Base-by-base conservation (phyloP, 2,888 invertebrate species). In the Calliopum simillimum region DNA sequence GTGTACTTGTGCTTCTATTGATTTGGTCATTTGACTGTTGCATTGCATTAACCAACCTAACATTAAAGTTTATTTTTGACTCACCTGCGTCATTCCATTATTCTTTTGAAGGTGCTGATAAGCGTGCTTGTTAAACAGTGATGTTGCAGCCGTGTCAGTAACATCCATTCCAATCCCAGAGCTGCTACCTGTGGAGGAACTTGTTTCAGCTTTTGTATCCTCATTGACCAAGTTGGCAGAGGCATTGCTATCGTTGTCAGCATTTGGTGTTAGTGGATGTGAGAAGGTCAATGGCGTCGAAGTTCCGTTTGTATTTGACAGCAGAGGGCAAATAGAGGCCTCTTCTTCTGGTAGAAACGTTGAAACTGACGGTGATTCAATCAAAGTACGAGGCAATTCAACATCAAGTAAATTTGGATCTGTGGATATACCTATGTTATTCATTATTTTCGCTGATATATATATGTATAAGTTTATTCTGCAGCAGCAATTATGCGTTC, bases 251-350 rank as follows among this genome's bases (percentile, higher is more conserved):
- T 88, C 87, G 58, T 82, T 87, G 74, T 88, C 88, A 78, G 87
- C 87, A 80, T 87, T 89, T 69, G 89, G 89, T 6, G 89, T 88
- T 1, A 90, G 82, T 25, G 90, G 90, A 81, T 90, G 90, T 69
- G 89, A 88, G 75, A 89, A 89, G 68, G 89, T 89, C 61, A 88
- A 82, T 14, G 88, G 87, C 13, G 88, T 88, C n/a, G 90, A 88
- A 1, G 90, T 90, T 55, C 75, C 74, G 72, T 74, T 77, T 6
- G 91, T 90, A 41, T 90, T 90, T 21, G 89, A 87, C 51, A 92
- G 81, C 51, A 92, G 85, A 55, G 91, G 88, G 80, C 91, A 92
- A 76, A 90, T 91, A 63, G 92, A 91, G 1, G 91, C 90, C 76
- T 90, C 89, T 74, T 91, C 91, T 71, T 90, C 92, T 51, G 85